These are phyloP conservation scores for Archocentrus centrarchus DNA, from an alignment of 2,113 vertebrate genomes.

Conservation along the genomic window DNA sequence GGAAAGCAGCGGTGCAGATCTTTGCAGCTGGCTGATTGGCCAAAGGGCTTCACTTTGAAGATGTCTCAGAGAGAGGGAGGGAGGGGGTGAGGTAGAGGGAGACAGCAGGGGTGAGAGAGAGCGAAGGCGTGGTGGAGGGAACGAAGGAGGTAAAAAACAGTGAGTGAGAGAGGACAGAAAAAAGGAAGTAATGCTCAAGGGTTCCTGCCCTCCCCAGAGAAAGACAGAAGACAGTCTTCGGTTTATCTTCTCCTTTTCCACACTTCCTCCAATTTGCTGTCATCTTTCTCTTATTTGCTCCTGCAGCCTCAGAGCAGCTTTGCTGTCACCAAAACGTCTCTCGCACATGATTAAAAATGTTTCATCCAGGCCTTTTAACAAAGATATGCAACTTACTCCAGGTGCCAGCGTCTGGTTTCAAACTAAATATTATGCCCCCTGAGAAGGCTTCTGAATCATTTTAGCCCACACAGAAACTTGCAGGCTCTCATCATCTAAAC, in stretches of 20 bases:
- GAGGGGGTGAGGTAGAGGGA: slow-evolving; percentile 12
- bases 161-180: not conserved
- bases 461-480: not conserved
- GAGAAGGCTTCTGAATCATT: not conserved
- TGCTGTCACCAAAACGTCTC: slow-evolving; percentile 1
- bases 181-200: slow-evolving; percentile 39
- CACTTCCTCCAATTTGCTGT: not conserved
- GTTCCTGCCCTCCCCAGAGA: slow-evolving; percentile 38
- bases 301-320: not conserved
- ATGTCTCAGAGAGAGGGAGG: slow-evolving; percentile 53
- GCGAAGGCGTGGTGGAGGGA: slow-evolving; percentile 22
- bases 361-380: not conserved
- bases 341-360: slow-evolving; percentile 3
- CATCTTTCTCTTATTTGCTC: not conserved
- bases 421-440: not conserved
- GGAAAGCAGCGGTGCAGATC: slow-evolving; percentile 53
- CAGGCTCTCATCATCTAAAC: not conserved
- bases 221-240: not conserved
- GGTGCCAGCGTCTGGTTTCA: not conserved
- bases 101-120: not conserved
- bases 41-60: slow-evolving; percentile 75
- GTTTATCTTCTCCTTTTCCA: slow-evolving; percentile 5
- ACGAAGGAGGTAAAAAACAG: slow-evolving; percentile 28
- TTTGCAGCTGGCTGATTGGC: slow-evolving; percentile 65
- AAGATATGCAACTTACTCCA: not conserved